Evolutionary conservation across 2,888 invertebrate genomes (phyloP), one percentile per base, ranked within the genome.

Genomic region (Argynnis bischoffii): DNA sequence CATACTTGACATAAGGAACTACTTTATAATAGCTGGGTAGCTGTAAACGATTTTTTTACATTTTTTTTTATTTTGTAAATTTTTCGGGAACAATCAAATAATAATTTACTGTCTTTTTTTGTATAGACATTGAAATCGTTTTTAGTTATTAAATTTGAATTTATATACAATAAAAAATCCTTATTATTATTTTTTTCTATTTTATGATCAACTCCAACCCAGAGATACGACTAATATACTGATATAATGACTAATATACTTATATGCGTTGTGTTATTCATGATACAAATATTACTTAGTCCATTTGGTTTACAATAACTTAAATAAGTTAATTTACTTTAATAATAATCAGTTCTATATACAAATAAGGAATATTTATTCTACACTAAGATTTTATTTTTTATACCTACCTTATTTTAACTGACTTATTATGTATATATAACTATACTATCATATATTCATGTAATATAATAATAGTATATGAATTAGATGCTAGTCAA

Each of bases 401-500:
- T 66, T 64, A 31, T 64, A 65, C 35, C 8, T 41, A 41, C 35
- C 35, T 41, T 47, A 47, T 47, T 59, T 59, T 47, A 47, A 57
- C 15, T 57, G 21, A 26, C 41, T 46, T 63, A 65, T 70, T 66
- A 57, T 69, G 50, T 60, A 55, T 61, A 16, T 55, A 41, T 53
- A 35, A 53, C 50, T 16, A 50, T 61, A 69, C 31, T 57, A n/a
- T 67, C 31, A 59, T 57, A 59, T 56, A 41, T 75, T 64, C 66
- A 65, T 54, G 55, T 64, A 56, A 63, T 64, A 72, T 68, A 72
- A 66, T 71, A 74, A 75, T 78, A 78, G 76, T 69, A 75, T 80
- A 79, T 78, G 82, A 84, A 84, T 86, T 90, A 90, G 88, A 90
- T 89, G 85, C 91, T 92, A 92, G 91, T 92, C 91, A 92, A 88